Evolutionary conservation across 92 coral and sea anemone genomes (phyloP).

Genomic region (Porites evermanni): DNA sequence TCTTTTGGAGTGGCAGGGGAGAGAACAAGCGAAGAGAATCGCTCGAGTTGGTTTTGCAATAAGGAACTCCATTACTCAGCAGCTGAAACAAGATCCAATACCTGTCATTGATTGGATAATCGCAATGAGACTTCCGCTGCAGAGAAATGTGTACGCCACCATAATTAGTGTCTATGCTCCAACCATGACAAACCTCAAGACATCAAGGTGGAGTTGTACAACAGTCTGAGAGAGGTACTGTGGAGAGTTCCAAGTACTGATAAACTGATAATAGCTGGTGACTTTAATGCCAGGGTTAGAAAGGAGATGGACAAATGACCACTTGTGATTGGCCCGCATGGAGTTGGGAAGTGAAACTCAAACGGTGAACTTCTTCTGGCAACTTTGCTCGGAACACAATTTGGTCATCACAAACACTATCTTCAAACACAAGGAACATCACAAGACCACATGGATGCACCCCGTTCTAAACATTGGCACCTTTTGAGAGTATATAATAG

Average conservation of each 20-base stretch:
- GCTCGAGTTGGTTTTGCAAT: slow-evolving; percentile 51
- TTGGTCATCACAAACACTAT: background rate
- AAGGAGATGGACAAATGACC: slow-evolving; percentile 37
- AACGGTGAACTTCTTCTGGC: slow-evolving; percentile 61
- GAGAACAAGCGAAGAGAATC: slow-evolving; percentile 25
- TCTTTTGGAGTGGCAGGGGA: slow-evolving; percentile 43
- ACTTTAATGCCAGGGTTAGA: background rate
- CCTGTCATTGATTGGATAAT: slow-evolving; percentile 48
- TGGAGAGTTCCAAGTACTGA: no score
- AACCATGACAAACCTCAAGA: slow-evolving; percentile 56
- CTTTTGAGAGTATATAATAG: background rate
- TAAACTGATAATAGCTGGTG: background rate
- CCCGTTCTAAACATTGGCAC: slow-evolving; percentile 62
- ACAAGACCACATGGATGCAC: slow-evolving; percentile 67
- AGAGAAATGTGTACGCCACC: slow-evolving; percentile 40
- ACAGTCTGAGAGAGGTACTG: no score
- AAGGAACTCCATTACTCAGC: background rate
- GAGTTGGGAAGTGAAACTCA: slow-evolving; percentile 50
- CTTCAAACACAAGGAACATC: slow-evolving; percentile 36
- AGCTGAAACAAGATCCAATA: slow-evolving; percentile 27
- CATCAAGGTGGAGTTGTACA: slow-evolving; percentile 47
- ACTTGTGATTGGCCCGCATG: slow-evolving; percentile 55
- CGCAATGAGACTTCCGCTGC: slow-evolving; percentile 56
- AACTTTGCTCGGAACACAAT: slow-evolving; percentile 23
- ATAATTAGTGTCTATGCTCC: slow-evolving; percentile 55